Percentiles rank a stretch among this genome's conserved stretches.
These are phyloP conservation scores for Macropodus opercularis DNA, from an alignment of 2,797 vertebrate genomes.

Conservation along the genomic window DNA sequence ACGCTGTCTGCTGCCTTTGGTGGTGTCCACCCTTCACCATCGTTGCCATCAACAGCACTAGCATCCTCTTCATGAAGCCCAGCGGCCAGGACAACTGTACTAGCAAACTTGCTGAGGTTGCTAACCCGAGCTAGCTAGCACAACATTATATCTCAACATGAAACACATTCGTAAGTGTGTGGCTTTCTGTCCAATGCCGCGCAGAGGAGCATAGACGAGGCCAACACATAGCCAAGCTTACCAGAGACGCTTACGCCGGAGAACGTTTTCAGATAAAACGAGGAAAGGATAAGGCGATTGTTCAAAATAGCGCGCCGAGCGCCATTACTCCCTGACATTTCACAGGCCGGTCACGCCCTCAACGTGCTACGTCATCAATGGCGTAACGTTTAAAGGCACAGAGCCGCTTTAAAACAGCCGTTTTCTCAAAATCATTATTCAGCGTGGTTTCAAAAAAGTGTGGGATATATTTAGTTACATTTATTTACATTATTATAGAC, in stretches of 20 bases:
- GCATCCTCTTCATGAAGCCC: constrained; percentile 22
- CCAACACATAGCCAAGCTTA: constrained; percentile 30
- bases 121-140: constrained; percentile 78
- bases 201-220: neutral
- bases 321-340: constrained; percentile 96
- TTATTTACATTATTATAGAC: no score
- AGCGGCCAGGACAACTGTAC: constrained; percentile 67
- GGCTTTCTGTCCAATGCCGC: constrained; percentile 21
- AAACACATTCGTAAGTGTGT: constrained; percentile 42
- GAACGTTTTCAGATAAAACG: constrained; percentile 73
- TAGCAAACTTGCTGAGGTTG: constrained; percentile 76
- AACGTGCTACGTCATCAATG: constrained; percentile 36
- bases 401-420: neutral
- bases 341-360: constrained; percentile 88
- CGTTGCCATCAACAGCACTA: neutral
- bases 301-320: constrained; percentile 99
- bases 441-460: no score
- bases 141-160: constrained; percentile 64
- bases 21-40: neutral
- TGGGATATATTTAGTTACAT: no score
- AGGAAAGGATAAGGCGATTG: constrained; percentile 87
- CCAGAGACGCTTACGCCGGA: constrained; percentile 34
- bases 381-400: constrained; percentile 63
- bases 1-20: neutral
- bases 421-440: no score